Evolutionary conservation across 2,113 vertebrate genomes (phyloP).

Genomic region (Cariama cristata): DNA sequence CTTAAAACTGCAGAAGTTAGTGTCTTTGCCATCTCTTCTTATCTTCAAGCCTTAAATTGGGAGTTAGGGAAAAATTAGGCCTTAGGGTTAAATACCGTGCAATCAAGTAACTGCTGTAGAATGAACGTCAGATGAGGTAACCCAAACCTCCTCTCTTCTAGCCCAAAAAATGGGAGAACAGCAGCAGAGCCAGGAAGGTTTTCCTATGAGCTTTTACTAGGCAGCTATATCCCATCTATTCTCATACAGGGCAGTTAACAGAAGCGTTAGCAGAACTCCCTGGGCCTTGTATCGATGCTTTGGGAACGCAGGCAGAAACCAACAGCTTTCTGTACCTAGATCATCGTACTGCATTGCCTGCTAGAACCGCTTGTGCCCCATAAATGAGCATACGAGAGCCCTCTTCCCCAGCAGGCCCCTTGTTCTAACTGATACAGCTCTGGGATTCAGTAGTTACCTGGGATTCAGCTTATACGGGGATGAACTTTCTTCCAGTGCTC

Average conservation of each 20-base stretch:
- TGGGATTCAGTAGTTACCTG: not conserved
- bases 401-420: fast-evolving
- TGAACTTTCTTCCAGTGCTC: not conserved
- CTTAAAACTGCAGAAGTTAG: not conserved
- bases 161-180: not conserved
- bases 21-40: not conserved
- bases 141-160: not conserved
- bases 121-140: not conserved
- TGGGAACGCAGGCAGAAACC: fast-evolving
- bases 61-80: not conserved
- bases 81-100: not conserved
- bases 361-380: fast-evolving
- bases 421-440: fast-evolving
- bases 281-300: fast-evolving
- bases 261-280: not conserved
- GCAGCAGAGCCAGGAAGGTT: not conserved
- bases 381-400: not conserved
- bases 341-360: fast-evolving
- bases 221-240: not conserved
- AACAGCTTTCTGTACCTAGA: not conserved
- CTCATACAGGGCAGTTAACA: not conserved
- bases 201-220: not conserved
- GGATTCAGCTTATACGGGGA: not conserved
- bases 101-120: not conserved
- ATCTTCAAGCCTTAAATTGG: not conserved